These are phyloP conservation scores for Rafetus swinhoei DNA, from an alignment of 2,113 vertebrate species.

Conservation along the genomic window DNA sequence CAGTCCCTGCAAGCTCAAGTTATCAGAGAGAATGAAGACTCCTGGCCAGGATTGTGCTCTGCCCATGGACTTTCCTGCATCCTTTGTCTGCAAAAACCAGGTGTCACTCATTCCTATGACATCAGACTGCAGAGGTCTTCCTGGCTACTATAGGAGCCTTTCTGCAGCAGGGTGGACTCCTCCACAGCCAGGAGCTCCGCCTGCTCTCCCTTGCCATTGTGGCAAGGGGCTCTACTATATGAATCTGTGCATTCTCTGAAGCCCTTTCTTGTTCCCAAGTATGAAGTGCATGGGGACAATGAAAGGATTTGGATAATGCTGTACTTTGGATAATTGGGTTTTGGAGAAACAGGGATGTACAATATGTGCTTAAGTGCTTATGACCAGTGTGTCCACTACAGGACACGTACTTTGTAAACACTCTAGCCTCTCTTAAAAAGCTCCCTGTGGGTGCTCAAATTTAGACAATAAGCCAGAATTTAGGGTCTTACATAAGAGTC, in stretches of 20 bases:
- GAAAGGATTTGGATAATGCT: neutral
- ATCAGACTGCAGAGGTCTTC: neutral
- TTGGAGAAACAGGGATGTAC: neutral
- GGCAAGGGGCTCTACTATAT: neutral
- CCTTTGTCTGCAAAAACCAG: neutral
- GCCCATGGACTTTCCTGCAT: neutral
- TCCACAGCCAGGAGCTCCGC: neutral
- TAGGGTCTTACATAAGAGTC: neutral
- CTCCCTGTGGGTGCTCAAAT: neutral
- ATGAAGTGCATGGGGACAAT: neutral
- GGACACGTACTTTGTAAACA: neutral
- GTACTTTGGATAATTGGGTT: neutral
- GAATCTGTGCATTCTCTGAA: neutral
- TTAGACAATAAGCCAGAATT: neutral
- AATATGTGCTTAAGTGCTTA: neutral
- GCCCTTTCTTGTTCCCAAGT: neutral
- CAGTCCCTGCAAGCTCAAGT: neutral
- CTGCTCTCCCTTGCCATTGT: neutral
- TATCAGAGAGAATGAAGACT: neutral
- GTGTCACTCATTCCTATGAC: neutral
- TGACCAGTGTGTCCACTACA: neutral
- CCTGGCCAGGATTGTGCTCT: neutral
- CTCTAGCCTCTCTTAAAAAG: neutral
- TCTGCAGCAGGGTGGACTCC: neutral
- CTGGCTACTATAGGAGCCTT: neutral